These are phyloP conservation scores for Coccyzus lansbergi DNA, from an alignment of 2,797 vertebrate species.

Conservation along the genomic window DNA sequence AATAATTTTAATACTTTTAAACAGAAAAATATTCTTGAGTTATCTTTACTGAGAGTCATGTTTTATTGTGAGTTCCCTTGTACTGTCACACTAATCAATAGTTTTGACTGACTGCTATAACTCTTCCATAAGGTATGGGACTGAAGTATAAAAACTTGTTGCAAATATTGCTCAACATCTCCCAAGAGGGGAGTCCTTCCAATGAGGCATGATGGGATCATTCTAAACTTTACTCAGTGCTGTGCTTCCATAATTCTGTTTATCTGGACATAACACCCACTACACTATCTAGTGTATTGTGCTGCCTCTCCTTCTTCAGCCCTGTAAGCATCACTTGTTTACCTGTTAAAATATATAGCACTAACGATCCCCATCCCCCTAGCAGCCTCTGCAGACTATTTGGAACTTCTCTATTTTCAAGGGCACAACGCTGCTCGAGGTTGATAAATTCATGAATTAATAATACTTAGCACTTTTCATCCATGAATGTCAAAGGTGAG, in stretches of 20 bases:
- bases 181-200: neutral
- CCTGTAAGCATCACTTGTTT: neutral
- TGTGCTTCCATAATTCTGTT: neutral
- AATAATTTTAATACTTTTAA: neutral
- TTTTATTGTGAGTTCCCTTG: neutral
- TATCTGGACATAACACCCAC: neutral
- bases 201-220: neutral
- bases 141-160: neutral
- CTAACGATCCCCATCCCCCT: neutral
- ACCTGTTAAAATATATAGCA: neutral
- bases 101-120: neutral
- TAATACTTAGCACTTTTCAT: constrained; percentile 36
- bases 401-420: constrained; percentile 45
- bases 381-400: neutral
- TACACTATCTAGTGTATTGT: accelerated
- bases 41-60: neutral
- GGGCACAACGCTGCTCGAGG: constrained; percentile 36
- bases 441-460: constrained; percentile 58
- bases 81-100: neutral
- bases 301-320: neutral
- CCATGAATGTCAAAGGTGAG: constrained; percentile 42
- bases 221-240: neutral
- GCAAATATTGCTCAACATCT: neutral
- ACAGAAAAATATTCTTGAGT: neutral
- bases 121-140: neutral